Evolutionary conservation across 2,797 vertebrate species (phyloP), one percentile per base, ranked within the genome.

Genomic region (Hylomyscus alleni): DNA sequence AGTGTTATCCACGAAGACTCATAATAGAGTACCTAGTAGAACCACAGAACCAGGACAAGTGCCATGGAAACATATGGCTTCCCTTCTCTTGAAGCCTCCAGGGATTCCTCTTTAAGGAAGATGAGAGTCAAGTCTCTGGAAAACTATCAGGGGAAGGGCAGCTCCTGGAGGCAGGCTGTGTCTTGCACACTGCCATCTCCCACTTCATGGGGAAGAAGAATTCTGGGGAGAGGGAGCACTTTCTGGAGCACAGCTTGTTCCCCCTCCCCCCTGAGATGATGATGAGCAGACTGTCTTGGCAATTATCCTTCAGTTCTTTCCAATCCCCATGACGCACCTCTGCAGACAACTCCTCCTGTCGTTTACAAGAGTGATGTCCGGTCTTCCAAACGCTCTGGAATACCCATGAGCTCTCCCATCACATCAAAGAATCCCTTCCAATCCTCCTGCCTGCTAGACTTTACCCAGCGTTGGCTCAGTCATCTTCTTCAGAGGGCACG

Each of bases 21-120:
- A 56, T 86, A 65, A 85, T 40, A n/a, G 85, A 58, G 44, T 85
- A 50, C 75, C 78, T 67, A 37, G 24, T 58, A n/a, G 34, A 72
- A 92, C 91, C 95, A 86, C 77, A 96, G 93, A 96, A 91, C 56
- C 65, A 17, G 67, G 54, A 37, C 31, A 31, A 94, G 44, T n/a
- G 14, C 73, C 77, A 22, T 9, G 62, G 77, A 62, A 67, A 96
- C 6, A n/a, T 67, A n/a, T 29, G 76, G 44, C 7, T 88, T 94
- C 31, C 47, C 67, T 93, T 37, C 76, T 94, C 40, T 65, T n/a
- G 56, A 52, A 91, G n/a, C 40, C 60, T 58, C 40, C 20, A 78
- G 60, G 60, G 82, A 67, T 47, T 91, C 37, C 56, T 95, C 50
- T 65, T 62, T 75, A 90, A 67, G 56, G 60, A 90, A 82, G 52